Evolutionary conservation across 2,888 invertebrate genomes (phyloP).

Genomic region (Sesia apiformis): DNA sequence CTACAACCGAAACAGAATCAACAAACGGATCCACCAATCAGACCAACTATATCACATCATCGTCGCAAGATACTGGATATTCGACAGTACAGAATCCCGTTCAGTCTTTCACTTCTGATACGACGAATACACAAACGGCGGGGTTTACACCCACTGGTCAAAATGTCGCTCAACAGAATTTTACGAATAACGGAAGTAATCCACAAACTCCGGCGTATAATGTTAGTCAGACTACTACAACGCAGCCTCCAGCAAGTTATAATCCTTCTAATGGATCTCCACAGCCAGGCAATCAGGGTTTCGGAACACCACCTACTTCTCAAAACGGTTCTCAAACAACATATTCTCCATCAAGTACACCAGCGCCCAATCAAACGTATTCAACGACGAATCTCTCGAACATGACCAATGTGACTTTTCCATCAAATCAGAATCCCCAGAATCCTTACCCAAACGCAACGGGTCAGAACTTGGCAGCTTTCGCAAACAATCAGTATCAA

Average conservation of each 20-base stretch:
- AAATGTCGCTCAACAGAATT: conserved; percentile 34
- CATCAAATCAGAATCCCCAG: conserved; percentile 38
- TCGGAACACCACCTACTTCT: conserved; percentile 34
- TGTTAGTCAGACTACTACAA: conserved; percentile 32
- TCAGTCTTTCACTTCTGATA: conserved; percentile 33
- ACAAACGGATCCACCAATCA: conserved; percentile 42
- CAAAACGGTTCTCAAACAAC: conserved; percentile 43
- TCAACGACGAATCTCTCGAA: conserved; percentile 35
- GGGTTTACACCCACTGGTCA: conserved; percentile 37
- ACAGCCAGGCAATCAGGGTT: conserved; percentile 33
- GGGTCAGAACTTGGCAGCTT: conserved; percentile 63
- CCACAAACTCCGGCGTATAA: conserved; percentile 32
- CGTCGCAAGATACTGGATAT: conserved; percentile 53
- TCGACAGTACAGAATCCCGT: conserved; percentile 29
- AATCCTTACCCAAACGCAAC: conserved; percentile 66
- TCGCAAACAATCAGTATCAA: conserved; percentile 61
- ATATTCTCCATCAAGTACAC: conserved; percentile 57
- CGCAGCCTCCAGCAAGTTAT: conserved; percentile 46
- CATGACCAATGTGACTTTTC: conserved; percentile 47
- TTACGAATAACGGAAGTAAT: conserved; percentile 36
- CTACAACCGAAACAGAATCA: conserved; percentile 37
- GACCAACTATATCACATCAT: conserved; percentile 57
- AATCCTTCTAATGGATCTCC: conserved; percentile 39
- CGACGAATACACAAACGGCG: conserved; percentile 31
- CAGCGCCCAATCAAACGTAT: conserved; percentile 50